Evolutionary conservation across 2,113 vertebrate genomes (phyloP), one percentile per base, ranked within the genome.

Genomic region (Ctenodactylus gundi): DNA sequence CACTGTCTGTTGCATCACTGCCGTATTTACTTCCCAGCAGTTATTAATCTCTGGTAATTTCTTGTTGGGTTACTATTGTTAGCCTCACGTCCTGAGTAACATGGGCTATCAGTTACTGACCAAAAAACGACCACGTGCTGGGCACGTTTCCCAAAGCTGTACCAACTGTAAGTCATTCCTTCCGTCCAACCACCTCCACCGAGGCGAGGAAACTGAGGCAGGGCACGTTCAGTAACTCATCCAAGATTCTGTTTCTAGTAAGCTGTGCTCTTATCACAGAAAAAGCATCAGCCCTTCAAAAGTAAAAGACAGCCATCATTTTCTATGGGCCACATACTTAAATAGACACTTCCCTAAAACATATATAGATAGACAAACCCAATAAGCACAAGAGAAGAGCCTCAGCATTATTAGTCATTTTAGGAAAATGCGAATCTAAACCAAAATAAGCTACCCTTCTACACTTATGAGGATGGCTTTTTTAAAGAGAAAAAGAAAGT

Each of bases 1-100:
- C 80, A 93, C 85, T 68, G 64, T 58, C 44, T 14, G 7, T 96
- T 97, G 95, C 96, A 90, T 97, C 96, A 97, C 62, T 0, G 39
- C 64, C 67, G 55, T 78, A 73, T 94, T 80, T 84, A 84, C 84
- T 97, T 97, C 97, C 97, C 94, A 96, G 96, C 95, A 95, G 95
- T 62, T 60, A 92, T 68, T 87, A 81, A 85, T 90, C 91, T 67
- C 90, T 82, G 84, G 67, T 57, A n/a, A 78, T n/a, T 94, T 87
- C 91, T 95, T 51, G 34, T 60, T 86, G 29, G 27, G 94, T 96
- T 93, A 73, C 95, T 91, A 95, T 85, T 87, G 84, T 95, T 92
- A 88, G 90, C 31, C 36, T 75, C 85, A 6, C 29, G 72, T 70
- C 49, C 1, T 57, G 60, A 55, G 27, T 64, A 81, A 60, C 6